These are phyloP conservation scores for Steatornis caripensis DNA, from an alignment of 2,113 vertebrate genomes.

Conservation along the genomic window DNA sequence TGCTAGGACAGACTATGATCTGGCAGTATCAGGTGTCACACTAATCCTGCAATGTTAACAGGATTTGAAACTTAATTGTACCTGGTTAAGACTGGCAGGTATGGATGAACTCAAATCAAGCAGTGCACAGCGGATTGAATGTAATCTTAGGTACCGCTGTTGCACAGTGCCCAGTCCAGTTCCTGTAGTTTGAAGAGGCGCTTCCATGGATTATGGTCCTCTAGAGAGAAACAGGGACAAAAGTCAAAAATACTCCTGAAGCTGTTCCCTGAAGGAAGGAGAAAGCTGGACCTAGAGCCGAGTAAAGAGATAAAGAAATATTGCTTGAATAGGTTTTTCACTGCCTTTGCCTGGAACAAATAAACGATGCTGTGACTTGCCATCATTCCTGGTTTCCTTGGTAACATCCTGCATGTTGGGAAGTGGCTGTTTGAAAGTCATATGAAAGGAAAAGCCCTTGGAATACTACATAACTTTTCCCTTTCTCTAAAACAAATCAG, in stretches of 20 bases:
- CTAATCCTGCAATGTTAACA: neutral
- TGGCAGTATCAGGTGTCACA: neutral
- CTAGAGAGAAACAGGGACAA: neutral
- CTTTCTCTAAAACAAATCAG: neutral
- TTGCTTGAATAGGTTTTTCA: neutral
- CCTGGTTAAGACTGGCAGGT: neutral
- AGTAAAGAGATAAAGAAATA: neutral
- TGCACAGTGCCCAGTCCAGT: neutral
- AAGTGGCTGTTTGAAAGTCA: neutral
- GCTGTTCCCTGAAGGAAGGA: neutral
- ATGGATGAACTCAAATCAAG: neutral
- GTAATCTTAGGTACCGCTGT: rapidly evolving
- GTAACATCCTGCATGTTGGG: neutral
- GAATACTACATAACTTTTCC: neutral
- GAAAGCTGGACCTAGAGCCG: neutral
- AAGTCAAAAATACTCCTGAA: neutral
- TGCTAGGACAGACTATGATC: neutral
- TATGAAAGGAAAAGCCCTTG: neutral
- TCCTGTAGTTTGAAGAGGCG: neutral
- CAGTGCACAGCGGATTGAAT: neutral
- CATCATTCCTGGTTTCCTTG: constrained; percentile 45
- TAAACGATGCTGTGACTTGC: neutral
- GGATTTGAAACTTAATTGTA: neutral
- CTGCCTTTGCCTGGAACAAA: neutral
- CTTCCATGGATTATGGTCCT: neutral